These are phyloP conservation scores for Macaria notata DNA, from an alignment of 2,888 invertebrate genomes.

Conservation along the genomic window DNA sequence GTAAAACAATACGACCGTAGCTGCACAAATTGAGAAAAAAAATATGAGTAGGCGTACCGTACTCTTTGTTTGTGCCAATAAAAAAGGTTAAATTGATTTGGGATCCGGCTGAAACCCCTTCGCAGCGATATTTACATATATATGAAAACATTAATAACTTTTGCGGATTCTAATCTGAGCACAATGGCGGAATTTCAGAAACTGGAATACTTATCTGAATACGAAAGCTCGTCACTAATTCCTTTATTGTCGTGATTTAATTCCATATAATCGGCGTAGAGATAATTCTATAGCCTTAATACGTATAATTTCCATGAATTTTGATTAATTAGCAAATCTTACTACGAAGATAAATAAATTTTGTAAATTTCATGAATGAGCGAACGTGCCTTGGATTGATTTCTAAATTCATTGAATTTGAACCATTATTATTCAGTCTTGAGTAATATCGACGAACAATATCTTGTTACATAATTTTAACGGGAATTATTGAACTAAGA, in stretches of 20 bases:
- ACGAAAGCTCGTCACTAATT: conserved; percentile 36
- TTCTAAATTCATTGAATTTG: no score
- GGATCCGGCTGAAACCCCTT: conserved; percentile 50
- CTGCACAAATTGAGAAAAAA: conserved; percentile 38
- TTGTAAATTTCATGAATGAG: no score
- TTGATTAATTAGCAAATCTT: no score
- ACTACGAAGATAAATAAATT: no score
- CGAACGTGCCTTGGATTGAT: no score
- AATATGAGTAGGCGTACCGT: conserved; percentile 11
- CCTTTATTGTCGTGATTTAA: conserved; percentile 34
- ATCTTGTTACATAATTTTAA: no score
- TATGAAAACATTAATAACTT: conserved; percentile 60
- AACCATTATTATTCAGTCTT: no score
- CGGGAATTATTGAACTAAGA: no score
- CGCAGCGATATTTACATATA: conserved; percentile 63
- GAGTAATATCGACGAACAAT: no score
- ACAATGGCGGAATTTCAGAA: conserved; percentile 37
- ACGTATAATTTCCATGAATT: neutral
- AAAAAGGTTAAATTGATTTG: conserved; percentile 56
- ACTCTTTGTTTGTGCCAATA: conserved; percentile 14
- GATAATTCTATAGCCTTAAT: conserved; percentile 3
- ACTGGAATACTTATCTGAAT: conserved; percentile 35
- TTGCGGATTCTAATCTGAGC: conserved; percentile 43
- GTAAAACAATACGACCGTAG: conserved; percentile 10
- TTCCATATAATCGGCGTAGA: conserved; percentile 11